These are phyloP conservation scores for Eurois occulta DNA, from an alignment of 2,888 invertebrate genomes.

Conservation along the genomic window DNA sequence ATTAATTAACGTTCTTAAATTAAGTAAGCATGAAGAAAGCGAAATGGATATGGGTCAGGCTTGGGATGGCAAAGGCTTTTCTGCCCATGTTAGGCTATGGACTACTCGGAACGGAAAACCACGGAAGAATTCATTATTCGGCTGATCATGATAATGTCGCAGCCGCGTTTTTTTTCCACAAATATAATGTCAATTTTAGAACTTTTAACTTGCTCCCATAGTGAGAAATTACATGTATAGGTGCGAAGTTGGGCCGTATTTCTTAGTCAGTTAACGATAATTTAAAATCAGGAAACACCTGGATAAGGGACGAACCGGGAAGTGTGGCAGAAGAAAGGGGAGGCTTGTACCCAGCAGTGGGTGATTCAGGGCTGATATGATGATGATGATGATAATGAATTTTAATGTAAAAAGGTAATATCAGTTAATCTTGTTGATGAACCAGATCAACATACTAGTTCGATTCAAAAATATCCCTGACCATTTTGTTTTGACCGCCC, in stretches of 20 bases:
- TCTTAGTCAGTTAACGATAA: too few relatives aligned
- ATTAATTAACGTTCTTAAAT: slow-evolving; percentile 27
- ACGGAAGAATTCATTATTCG: not conserved
- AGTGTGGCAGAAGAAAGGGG: too few relatives aligned
- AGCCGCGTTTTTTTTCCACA: not conserved
- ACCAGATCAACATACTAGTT: too few relatives aligned
- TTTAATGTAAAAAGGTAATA: too few relatives aligned
- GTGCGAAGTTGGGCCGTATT: not conserved
- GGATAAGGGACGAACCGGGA: too few relatives aligned
- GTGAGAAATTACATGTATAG: not conserved
- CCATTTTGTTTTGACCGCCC: not conserved
- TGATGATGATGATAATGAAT: too few relatives aligned
- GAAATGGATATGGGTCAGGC: slow-evolving; percentile 16
- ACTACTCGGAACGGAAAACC: not conserved
- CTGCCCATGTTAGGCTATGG: not conserved
- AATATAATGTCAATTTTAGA: not conserved
- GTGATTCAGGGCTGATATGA: too few relatives aligned
- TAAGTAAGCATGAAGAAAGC: slow-evolving; percentile 9
- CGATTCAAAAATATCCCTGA: too few relatives aligned
- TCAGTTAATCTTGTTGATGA: too few relatives aligned
- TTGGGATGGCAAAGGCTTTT: not conserved
- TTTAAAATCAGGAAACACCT: too few relatives aligned
- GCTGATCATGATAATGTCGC: not conserved
- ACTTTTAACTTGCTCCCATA: not conserved
- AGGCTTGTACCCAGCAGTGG: too few relatives aligned